Evolutionary conservation across 2,888 invertebrate genomes (phyloP), one percentile per base, ranked within the genome.

Genomic region (Dusona sp.): DNA sequence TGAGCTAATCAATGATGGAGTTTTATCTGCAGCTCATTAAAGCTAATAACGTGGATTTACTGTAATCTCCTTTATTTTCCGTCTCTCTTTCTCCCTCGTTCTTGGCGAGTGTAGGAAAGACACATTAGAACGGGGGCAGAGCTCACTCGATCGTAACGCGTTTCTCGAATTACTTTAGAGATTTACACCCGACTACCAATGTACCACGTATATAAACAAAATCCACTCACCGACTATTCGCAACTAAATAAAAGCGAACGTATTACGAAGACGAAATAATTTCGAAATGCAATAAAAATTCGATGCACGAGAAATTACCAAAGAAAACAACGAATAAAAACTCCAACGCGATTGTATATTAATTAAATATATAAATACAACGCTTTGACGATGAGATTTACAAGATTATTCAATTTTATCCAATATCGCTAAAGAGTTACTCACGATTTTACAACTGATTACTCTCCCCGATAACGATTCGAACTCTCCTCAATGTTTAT

Each of bases 11-110:
- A 90, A 91, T 90, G 90, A 88, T 90, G 90, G 89, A 90, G 90
- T 91, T 72, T 48, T 51, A 36, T 65, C 29, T 91, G 90, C 89
- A 90, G 91, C 91, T 93, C 92, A 93, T 93, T 93, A 93, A 92
- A 92, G 90, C 91, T 92, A 93, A 93, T 92, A 93, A 93, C 92
- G 92, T 91, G 91, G 92, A 92, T 93, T 93, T 93, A 92, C 92
- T 92, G 29, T 68, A 92, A 92, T 92, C 92, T 92, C 73, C 13
- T 42, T 61, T 36, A 36, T 19, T 79, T 61, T 70, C 67, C 82
- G 73, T 82, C 77, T 48, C 16, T 51, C 77, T 45, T 57, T 68
- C 36, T 54, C 65, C 13, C 86, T 85, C 83, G 19, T 87, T 83
- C 83, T 81, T 54, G 19, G 25, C n/a, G 67, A n/a, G 51, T 68